Evolutionary conservation across 2,113 vertebrate species (phyloP), one percentile per base, ranked within the genome.

Genomic region (Ascaphus truei): DNA sequence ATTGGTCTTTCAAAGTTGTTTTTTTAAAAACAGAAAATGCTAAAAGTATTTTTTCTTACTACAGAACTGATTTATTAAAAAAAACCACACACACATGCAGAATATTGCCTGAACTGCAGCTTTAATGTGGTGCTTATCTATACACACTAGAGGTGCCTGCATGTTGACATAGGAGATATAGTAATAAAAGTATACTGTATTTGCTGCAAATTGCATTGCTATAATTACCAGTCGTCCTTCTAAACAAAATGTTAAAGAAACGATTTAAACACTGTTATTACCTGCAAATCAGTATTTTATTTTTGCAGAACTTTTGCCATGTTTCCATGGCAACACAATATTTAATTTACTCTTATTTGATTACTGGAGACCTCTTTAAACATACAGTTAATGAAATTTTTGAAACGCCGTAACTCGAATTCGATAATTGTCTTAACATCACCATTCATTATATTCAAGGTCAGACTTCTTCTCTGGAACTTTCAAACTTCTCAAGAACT

Each of bases 251-350:
- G 34, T 71, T 51, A 37, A 61, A 43, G 39, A 56, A 51, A 41
- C 43, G n/a, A 61, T 52, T 71, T 41, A 71, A 71, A 52, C 45
- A 41, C 67, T 12, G 18, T 66, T 66, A 66, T 66, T 66, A 66
- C 51, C 34, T 10, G 45, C 56, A 61, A 51, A 39, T 33, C 67
- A 27, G n/a, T 52, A 71, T 61, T n/a, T 71, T 71, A 71, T 52
- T 61, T 50, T 41, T 34, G 30, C 26, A 52, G 57, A 61, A 61
- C 56, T 52, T 68, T 36, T 25, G 33, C 56, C 67, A 51, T 9
- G 18, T 71, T 61, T 20, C 67, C 57, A 52, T 61, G 67, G 67
- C 5, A 71, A 71, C 57, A 13, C 23, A 39, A 23, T 52, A 71
- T 71, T 71, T 51, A 61, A 61, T 71, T 61, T 71, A 13, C 57